Conservation (phyloP, 2,888 invertebrate species). For the Orgyia antiqua region DNA sequence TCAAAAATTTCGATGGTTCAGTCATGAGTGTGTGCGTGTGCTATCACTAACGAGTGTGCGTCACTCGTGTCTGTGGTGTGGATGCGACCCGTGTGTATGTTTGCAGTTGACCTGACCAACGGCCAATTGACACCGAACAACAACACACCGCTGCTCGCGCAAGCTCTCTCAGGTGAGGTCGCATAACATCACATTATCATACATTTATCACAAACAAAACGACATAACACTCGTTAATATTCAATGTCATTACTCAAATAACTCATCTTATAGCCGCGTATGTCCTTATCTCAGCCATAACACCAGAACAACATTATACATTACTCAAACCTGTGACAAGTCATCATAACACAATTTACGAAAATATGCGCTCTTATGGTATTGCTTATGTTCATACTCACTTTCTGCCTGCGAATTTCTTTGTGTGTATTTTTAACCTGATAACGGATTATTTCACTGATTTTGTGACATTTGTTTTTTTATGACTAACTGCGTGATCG, state of each 20-base stretch:
- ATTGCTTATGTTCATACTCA: conserved; percentile 15
- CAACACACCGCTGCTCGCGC: conserved; percentile 96
- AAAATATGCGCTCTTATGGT: conserved; percentile 22
- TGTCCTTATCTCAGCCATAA: conserved; percentile 1
- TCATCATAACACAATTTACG: conserved; percentile 24
- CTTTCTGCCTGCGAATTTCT: conserved; percentile 1
- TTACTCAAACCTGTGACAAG: conserved; percentile 20
- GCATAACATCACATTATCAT: conserved; percentile 24
- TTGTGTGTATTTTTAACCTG: too few relatives aligned
- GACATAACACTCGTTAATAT: neutral
- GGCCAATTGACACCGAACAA: conserved; percentile 97
- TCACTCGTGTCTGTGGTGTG: conserved; percentile 63
- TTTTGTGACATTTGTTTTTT: too few relatives aligned
- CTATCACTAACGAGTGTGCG: conserved; percentile 54
- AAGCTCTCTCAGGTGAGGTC: conserved; percentile 94
- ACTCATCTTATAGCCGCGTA: conserved; percentile 7
- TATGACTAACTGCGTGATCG: too few relatives aligned
- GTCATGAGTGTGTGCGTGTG: conserved; percentile 66
- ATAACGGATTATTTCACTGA: neutral
- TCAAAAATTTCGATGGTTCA: conserved; percentile 62
- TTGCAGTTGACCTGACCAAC: conserved; percentile 96
- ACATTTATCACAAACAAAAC: neutral
- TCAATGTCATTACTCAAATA: conserved; percentile 1
- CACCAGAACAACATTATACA: conserved; percentile 15
- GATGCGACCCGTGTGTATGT: conserved; percentile 82